A percentile compares a stretch with the other conserved stretches of the same genome.
These are phyloP conservation scores for Ceratitis capitata DNA, from an alignment of 1,140 invertebrate genomes.

Conservation along the genomic window DNA sequence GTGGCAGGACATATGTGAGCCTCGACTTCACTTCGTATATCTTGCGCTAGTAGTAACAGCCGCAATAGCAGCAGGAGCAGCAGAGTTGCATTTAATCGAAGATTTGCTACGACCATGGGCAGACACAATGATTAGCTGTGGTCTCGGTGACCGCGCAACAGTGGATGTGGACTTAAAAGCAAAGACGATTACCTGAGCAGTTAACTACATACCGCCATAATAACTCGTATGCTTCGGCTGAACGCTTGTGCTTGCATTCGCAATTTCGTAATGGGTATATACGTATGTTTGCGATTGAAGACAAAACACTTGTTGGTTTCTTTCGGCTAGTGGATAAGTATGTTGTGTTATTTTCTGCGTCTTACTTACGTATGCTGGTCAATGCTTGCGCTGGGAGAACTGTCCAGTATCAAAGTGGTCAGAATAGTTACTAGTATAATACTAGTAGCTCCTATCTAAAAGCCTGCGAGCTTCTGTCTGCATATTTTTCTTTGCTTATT, in stretches of 20 bases:
- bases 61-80: neutral
- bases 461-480: neutral
- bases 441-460: too few species aligned
- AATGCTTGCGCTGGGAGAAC: neutral
- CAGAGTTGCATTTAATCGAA: slow-evolving; percentile 20
- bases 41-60: neutral
- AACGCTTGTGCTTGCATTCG: neutral
- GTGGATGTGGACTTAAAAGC: neutral
- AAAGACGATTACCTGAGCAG: neutral
- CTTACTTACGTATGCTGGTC: neutral
- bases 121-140: neutral
- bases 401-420: neutral
- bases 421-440: too few species aligned
- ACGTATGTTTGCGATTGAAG: neutral
- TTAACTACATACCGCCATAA: neutral
- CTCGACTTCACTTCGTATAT: neutral
- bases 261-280: neutral
- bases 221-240: neutral
- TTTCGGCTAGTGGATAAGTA: neutral
- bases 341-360: neutral
- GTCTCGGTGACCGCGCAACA: neutral
- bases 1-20: neutral
- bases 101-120: too few species aligned
- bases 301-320: neutral
- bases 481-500: neutral